Evolutionary conservation across 2,797 vertebrate genomes (phyloP), one percentile per base, ranked within the genome.

Genomic region (Semotilus atromaculatus): DNA sequence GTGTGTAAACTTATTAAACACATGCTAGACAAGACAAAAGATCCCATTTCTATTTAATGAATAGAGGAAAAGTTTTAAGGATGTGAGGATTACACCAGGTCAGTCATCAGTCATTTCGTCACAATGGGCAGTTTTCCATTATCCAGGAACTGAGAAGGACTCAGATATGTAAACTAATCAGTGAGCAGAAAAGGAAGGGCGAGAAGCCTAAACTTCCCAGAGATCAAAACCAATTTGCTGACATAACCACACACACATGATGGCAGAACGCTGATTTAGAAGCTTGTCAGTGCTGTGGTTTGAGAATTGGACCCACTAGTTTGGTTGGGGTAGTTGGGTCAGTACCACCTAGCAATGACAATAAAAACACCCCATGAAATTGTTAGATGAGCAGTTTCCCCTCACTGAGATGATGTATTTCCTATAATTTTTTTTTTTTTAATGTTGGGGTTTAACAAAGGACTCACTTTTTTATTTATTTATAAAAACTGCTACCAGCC

Each of bases 141-240:
- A 55, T 40, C 18, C 34, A 16, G 40, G 13, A 19, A 58, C 40
- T 66, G 40, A 19, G 40, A 64, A 62, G 64, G 21, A 51, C 64
- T 80, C 13, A 0, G 10, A 66, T 9, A 40, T 81, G 51, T 29
- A 71, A 71, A 81, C 48, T 81, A 71, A 58, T 81, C 23, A 71
- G 66, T 29, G n/a, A 4, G 34, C 5, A 43, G 36, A 8, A 81
- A 18, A 58, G 67, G 51, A 81, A 58, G 66, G 36, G 36, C n/a
- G 53, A 70, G 34, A 58, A 71, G 71, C 23, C 18, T 43, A 71
- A 58, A 58, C 66, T 71, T 81, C n/a, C 34, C 18, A 81, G n/a
- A 71, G 51, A 23, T 58, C n/a, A 55, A 81, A 81, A 34, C 13
- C 19, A 43, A 43, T 78, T 43, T 62, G 38, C 75, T 31, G 60